Base-by-base conservation (phyloP, 2,113 vertebrate genomes). In the Misgurnus mizolepis region DNA sequence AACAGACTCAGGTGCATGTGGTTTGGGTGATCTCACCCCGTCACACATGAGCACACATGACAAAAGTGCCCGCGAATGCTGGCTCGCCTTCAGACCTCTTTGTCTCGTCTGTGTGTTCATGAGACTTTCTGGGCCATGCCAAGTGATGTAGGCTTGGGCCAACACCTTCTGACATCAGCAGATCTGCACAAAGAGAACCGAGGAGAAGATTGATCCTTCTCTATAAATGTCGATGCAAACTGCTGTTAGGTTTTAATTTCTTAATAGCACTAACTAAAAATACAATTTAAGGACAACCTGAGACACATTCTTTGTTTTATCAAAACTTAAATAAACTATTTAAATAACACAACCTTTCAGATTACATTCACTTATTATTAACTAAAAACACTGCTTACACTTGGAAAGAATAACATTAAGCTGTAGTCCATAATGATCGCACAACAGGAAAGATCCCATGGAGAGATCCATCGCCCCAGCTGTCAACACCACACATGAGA, bases 41-140 rank as follows among this genome's bases (percentile, higher is more conserved):
- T 82, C 81, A 86, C 81, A 81, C 84, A 84, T 86, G 86, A 86
- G 79, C 79, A 83, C 79, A 81, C 84, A 79, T 73, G 67, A 81
- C 84, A 84, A 87, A 84, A 86, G 84, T 83, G 80, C 67, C 84
- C 80, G 72, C 53, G 47, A 34, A 34, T 55, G 15, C 27, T 76
- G 53, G 74, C 80, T 71, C 64, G 56, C 61, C 67, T 53, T 80
- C 77, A 79, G 78, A 75, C 80, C 62, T 78, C 83, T 87, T 87
- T 87, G 76, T 82, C 80, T 49, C 78, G 70, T 55, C 61, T 78
- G 76, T 61, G 47, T 76, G 73, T 76, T 64, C 60, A 64, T 76
- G 73, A 76, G 73, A 76, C 60, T 62, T 78, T 60, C 64, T 64
- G 53, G 50, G 18, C 70, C 53, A 68, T 69, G 76, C 74, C 73